phyloP scores from a whole-genome alignment of 2,888 invertebrate genomes.

The Drosophila anomelani region DNA sequence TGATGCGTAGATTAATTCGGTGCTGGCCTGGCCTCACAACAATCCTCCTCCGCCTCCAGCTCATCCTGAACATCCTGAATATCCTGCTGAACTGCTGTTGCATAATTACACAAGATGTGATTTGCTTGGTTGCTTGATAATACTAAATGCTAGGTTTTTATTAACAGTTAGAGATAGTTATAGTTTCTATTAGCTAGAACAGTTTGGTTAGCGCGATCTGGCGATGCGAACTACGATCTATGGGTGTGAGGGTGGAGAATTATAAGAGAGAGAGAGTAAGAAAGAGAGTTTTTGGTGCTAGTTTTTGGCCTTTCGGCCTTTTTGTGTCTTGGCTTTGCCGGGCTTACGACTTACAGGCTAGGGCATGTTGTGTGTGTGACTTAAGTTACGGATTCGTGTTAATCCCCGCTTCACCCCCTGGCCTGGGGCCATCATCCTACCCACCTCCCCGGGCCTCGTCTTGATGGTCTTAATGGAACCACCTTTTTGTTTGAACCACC shows the following conservation, averaged over 20 bases:
- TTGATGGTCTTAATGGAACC: slow-evolving; percentile 13
- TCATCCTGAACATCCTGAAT: slow-evolving; percentile 41
- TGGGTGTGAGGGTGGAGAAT: slow-evolving; percentile 31
- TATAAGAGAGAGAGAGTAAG: slow-evolving; percentile 6
- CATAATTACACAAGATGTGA: slow-evolving; percentile 17
- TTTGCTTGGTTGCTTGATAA: slow-evolving; percentile 27
- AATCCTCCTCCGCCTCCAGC: slow-evolving; percentile 52
- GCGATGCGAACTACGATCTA: slow-evolving; percentile 20
- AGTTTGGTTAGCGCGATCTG: slow-evolving; percentile 38
- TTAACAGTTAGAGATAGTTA: slow-evolving; percentile 39
- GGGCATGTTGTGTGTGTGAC: slow-evolving; percentile 28
- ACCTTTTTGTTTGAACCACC: slow-evolving; percentile 54
- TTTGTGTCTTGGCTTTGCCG: slow-evolving; percentile 29
- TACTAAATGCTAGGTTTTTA: slow-evolving; percentile 40
- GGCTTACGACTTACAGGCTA: slow-evolving; percentile 53
- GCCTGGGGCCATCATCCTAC: slow-evolving; percentile 4
- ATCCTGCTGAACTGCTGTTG: slow-evolving; percentile 44
- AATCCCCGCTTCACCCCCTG: slow-evolving; percentile 10
- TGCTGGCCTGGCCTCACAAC: slow-evolving; percentile 43
- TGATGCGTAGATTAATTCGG: slow-evolving; percentile 43
- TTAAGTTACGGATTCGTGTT: slow-evolving; percentile 36
- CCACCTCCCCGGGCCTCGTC: slow-evolving; percentile 25
- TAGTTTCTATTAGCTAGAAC: slow-evolving; percentile 40
- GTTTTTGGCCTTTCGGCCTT: slow-evolving; percentile 9
- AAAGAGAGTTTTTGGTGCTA: slow-evolving; percentile 28